phyloP scores from a whole-genome alignment of 2,888 invertebrate genomes.

The Callyntrura guangdongensis region DNA sequence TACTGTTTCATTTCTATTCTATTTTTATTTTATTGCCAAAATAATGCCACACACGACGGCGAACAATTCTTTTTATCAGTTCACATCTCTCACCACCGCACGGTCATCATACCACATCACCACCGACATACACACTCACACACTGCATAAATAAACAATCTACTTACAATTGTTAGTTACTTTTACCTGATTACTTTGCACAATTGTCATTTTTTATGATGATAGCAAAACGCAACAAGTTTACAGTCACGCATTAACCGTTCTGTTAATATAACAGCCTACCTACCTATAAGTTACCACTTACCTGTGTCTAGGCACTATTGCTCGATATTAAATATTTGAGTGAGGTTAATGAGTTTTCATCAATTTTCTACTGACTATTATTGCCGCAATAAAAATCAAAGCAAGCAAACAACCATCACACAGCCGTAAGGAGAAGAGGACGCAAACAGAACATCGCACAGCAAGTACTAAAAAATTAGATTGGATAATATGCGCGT shows the following conservation, averaged over 20 bases:
- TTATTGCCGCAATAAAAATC: conserved; percentile 66
- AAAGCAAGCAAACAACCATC: background rate
- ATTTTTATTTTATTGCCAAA: conserved; percentile 66
- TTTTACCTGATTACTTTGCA: conserved; percentile 50
- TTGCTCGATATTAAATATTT: conserved; percentile 17
- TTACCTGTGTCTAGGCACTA: background rate
- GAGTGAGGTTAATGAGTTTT: conserved; percentile 74
- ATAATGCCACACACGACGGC: conserved; percentile 70
- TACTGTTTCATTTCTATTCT: conserved; percentile 27
- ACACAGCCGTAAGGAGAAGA: background rate
- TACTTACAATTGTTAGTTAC: no score
- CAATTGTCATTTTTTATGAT: conserved; percentile 57
- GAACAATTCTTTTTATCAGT: conserved; percentile 28
- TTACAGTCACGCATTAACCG: no score
- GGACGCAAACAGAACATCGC: conserved; percentile 12
- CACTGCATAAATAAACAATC: no score
- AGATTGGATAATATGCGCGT: conserved; percentile 51
- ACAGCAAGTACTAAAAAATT: no score
- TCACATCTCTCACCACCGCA: conserved; percentile 46
- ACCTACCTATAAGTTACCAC: background rate
- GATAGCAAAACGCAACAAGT: conserved; percentile 42
- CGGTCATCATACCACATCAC: conserved; percentile 15
- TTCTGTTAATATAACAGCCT: background rate
- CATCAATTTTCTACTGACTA: conserved; percentile 68
- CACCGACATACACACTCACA: background rate